phyloP scores from a whole-genome alignment of 2,888 invertebrate genomes.

The Malacosoma neustria region DNA sequence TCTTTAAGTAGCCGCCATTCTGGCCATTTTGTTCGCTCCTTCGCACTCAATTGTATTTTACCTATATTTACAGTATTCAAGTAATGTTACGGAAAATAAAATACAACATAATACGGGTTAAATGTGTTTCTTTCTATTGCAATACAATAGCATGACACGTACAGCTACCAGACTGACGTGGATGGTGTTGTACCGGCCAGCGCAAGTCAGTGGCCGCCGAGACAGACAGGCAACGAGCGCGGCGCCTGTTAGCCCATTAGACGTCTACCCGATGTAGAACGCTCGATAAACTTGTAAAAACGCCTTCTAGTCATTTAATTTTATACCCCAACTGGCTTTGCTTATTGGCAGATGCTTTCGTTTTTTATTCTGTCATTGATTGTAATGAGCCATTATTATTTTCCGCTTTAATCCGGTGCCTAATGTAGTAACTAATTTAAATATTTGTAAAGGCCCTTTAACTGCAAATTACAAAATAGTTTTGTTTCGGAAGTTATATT shows the following conservation, averaged over 20 bases:
- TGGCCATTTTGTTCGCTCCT: constrained; percentile 51
- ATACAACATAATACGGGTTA: no score
- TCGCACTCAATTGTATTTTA: constrained; percentile 16
- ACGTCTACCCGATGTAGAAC: constrained; percentile 67
- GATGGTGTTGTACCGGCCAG: constrained; percentile 11
- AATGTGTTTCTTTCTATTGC: no score
- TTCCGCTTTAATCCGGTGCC: constrained; percentile 41
- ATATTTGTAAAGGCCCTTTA: no score
- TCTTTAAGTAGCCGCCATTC: constrained; percentile 54
- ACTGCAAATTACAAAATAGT: no score
- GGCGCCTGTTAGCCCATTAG: constrained; percentile 69
- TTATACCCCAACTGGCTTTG: constrained; percentile 68
- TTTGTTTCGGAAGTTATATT: constrained; percentile 3
- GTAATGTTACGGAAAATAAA: no score
- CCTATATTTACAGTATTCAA: no score
- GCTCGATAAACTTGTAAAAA: constrained; percentile 75
- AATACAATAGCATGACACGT: not conserved
- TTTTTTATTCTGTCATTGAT: constrained; percentile 60
- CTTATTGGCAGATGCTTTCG: constrained; percentile 67
- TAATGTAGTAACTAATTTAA: no score
- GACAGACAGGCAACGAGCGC: constrained; percentile 65
- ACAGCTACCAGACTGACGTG: not conserved
- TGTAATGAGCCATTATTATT: constrained; percentile 57
- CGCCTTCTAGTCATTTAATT: constrained; percentile 72
- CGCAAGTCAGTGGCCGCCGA: constrained; percentile 46